Evolutionary conservation across 2,113 vertebrate genomes (phyloP).

Genomic region (Dryoscopus gambensis): DNA sequence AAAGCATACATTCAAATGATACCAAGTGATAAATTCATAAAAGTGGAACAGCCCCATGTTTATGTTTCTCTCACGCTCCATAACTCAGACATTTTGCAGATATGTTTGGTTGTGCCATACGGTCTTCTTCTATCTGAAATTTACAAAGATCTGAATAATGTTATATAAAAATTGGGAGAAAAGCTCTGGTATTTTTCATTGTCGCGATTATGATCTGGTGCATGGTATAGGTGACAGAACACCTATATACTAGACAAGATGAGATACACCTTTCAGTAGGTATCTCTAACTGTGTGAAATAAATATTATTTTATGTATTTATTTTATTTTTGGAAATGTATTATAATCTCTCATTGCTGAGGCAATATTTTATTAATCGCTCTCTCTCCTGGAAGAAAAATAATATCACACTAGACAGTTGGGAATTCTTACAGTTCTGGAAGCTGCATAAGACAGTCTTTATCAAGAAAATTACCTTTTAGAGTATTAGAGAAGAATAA

Average conservation of each 20-base stretch:
- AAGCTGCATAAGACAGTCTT: neutral
- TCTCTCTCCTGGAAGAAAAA: slow-evolving; percentile 8
- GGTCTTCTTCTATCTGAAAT: slow-evolving; percentile 10
- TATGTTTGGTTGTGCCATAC: slow-evolving; percentile 26
- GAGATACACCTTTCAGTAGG: slow-evolving; percentile 9
- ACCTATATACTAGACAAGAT: slow-evolving; percentile 20
- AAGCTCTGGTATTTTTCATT: slow-evolving; percentile 36
- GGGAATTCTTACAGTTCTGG: neutral
- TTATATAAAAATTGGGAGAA: slow-evolving; percentile 22
- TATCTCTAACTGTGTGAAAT: neutral
- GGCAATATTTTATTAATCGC: slow-evolving; percentile 41
- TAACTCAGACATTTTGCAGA: slow-evolving; percentile 30
- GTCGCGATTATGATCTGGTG: neutral
- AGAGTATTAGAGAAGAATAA: neutral
- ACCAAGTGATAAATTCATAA: slow-evolving; percentile 39
- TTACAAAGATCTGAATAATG: slow-evolving; percentile 36
- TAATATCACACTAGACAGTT: neutral
- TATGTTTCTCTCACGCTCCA: slow-evolving; percentile 23
- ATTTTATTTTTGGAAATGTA: slow-evolving; percentile 34
- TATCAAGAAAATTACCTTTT: neutral
- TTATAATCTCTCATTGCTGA: slow-evolving; percentile 3
- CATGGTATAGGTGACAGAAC: slow-evolving; percentile 10
- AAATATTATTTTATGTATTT: slow-evolving; percentile 43
- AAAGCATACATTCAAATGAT: slow-evolving; percentile 23
- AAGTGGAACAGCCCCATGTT: slow-evolving; percentile 26